These are phyloP conservation scores for Aspidiotus rigidus DNA, from an alignment of 2,888 invertebrate species.

Conservation along the genomic window DNA sequence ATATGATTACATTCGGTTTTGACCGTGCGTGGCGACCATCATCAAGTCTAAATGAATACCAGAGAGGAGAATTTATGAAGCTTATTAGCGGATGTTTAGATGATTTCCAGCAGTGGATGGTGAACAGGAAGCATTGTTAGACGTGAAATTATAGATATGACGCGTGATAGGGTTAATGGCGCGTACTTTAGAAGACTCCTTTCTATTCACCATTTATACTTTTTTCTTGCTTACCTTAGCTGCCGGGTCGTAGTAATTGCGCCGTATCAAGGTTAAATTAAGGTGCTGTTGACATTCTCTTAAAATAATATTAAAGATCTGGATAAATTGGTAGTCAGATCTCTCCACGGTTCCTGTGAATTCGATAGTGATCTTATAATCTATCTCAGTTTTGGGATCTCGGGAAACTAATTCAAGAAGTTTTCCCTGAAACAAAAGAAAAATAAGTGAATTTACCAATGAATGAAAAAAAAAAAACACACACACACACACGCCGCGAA, in stretches of 20 bases:
- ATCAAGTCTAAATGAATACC: too few relatives aligned
- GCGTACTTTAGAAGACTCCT: too few relatives aligned
- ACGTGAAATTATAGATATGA: too few relatives aligned
- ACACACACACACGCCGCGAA: background rate
- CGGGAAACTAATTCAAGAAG: constrained; percentile 52
- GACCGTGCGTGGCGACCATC: too few relatives aligned
- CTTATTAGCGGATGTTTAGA: too few relatives aligned
- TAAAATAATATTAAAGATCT: constrained; percentile 68
- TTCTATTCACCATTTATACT: too few relatives aligned
- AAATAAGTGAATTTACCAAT: background rate
- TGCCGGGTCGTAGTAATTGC: constrained; percentile 62
- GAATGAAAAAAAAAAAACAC: constrained; percentile 5
- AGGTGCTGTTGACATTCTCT: constrained; percentile 57
- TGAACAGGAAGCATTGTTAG: too few relatives aligned
- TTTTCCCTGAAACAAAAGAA: constrained; percentile 44
- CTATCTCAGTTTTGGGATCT: constrained; percentile 48
- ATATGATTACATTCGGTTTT: too few relatives aligned
- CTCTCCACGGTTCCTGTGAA: constrained; percentile 55
- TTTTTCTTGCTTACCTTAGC: constrained; percentile 50
- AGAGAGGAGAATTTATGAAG: too few relatives aligned
- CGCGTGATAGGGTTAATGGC: too few relatives aligned
- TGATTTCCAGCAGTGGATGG: too few relatives aligned
- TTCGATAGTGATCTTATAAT: constrained; percentile 44
- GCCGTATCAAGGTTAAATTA: constrained; percentile 58
- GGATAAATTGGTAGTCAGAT: constrained; percentile 61